Conservation (phyloP, 2,113 vertebrate species). For the Calyptomena viridis region DNA sequence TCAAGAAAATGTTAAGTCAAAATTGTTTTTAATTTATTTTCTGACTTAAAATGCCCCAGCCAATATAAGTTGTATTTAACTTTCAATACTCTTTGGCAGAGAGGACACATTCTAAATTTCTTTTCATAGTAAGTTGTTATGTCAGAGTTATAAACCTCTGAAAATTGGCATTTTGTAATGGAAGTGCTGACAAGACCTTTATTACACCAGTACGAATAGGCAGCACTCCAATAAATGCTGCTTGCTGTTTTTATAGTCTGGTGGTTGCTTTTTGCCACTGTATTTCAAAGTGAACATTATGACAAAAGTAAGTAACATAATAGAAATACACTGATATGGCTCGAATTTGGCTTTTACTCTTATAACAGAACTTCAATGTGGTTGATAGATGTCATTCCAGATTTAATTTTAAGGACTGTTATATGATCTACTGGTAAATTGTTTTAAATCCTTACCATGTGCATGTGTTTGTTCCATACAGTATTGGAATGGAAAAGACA, state of each 20-base stretch:
- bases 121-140: slow-evolving; percentile 6
- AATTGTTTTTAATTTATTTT: background rate
- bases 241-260: background rate
- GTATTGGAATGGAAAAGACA: background rate
- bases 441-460: background rate
- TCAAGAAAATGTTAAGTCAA: slow-evolving; percentile 22
- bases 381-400: background rate
- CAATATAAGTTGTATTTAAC: background rate
- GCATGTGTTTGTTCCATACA: background rate
- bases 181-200: slow-evolving; percentile 34
- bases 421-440: background rate
- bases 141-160: slow-evolving; percentile 15
- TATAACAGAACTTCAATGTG: background rate
- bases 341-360: background rate
- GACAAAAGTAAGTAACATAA: background rate
- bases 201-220: background rate
- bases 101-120: background rate
- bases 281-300: background rate
- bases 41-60: background rate
- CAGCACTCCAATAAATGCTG: background rate
- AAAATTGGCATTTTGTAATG: slow-evolving; percentile 24
- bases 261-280: background rate
- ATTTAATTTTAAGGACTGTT: background rate
- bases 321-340: background rate
- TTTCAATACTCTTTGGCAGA: slow-evolving; percentile 10